A percentile compares a stretch with the other conserved stretches of the same genome.
These are phyloP conservation scores for Drosophila jambulina DNA, from an alignment of 1,140 invertebrate species.

Conservation along the genomic window DNA sequence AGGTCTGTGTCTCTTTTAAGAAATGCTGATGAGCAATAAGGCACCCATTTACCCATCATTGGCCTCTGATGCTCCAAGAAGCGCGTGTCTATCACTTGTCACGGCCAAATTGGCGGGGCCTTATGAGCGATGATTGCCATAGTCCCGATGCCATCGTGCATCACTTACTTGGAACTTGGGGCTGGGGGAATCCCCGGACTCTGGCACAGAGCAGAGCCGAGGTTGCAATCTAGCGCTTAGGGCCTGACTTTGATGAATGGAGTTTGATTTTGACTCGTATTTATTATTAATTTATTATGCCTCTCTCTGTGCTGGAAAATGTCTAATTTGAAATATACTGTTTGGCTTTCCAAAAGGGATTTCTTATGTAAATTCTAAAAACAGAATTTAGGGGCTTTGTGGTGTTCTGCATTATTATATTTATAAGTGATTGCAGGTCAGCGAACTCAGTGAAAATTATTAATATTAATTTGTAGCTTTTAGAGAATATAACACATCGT, in stretches of 20 bases:
- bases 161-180: slow-evolving; percentile 42
- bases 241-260: slow-evolving; percentile 74
- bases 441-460: not conserved
- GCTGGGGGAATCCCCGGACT: not conserved
- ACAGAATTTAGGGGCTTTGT: not conserved
- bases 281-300: slow-evolving; percentile 62
- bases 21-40: slow-evolving; percentile 55
- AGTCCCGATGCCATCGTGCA: slow-evolving; percentile 55
- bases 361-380: not conserved
- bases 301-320: slow-evolving; percentile 16
- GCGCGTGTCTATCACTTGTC: slow-evolving; percentile 76
- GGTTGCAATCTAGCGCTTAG: slow-evolving; percentile 40
- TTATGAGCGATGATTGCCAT: slow-evolving; percentile 77
- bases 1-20: slow-evolving; percentile 57
- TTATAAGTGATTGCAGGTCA: not conserved
- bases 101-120: slow-evolving; percentile 72
- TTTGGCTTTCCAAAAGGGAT: not conserved
- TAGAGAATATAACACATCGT: not conserved
- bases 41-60: slow-evolving; percentile 45
- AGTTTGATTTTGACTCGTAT: slow-evolving; percentile 63
- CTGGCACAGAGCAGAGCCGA: not conserved
- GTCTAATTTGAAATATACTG: slow-evolving; percentile 7
- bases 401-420: not conserved
- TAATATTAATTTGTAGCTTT: not conserved
- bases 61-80: slow-evolving; percentile 42